Evolutionary conservation across 2,113 vertebrate genomes (phyloP).

Genomic region (Oceanites oceanicus): DNA sequence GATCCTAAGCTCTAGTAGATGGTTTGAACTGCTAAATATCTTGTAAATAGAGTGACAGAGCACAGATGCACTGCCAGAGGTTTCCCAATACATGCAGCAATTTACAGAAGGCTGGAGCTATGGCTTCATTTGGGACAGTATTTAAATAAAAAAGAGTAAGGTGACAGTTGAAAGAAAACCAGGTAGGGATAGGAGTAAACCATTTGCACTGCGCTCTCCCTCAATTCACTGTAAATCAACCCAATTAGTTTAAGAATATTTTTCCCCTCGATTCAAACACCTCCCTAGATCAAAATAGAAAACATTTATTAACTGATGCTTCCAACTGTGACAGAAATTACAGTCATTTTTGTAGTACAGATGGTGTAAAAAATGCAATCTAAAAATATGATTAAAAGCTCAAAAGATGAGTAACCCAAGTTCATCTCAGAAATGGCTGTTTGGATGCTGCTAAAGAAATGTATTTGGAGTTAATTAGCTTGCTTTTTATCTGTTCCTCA

Average conservation of each 20-base stretch:
- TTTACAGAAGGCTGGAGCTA: background rate
- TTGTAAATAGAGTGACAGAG: background rate
- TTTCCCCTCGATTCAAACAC: slow-evolving; percentile 59
- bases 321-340: slow-evolving; percentile 85
- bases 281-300: slow-evolving; percentile 65
- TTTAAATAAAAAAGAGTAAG: background rate
- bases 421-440: slow-evolving; percentile 71
- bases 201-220: background rate
- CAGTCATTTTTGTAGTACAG: slow-evolving; percentile 79
- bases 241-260: slow-evolving; percentile 40
- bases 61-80: background rate
- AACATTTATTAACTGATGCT: slow-evolving; percentile 81
- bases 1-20: background rate
- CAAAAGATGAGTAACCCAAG: slow-evolving; percentile 74
- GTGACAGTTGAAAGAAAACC: background rate
- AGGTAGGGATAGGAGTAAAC: background rate
- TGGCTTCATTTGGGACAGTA: background rate
- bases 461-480: slow-evolving; percentile 77
- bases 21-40: background rate
- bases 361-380: slow-evolving; percentile 82
- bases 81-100: background rate
- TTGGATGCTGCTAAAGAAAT: slow-evolving; percentile 72
- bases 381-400: slow-evolving; percentile 81
- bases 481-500: slow-evolving; percentile 75
- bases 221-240: slow-evolving; percentile 25